Evolutionary conservation across 2,888 invertebrate species (phyloP).

Genomic region (Pyrgus malvae): DNA sequence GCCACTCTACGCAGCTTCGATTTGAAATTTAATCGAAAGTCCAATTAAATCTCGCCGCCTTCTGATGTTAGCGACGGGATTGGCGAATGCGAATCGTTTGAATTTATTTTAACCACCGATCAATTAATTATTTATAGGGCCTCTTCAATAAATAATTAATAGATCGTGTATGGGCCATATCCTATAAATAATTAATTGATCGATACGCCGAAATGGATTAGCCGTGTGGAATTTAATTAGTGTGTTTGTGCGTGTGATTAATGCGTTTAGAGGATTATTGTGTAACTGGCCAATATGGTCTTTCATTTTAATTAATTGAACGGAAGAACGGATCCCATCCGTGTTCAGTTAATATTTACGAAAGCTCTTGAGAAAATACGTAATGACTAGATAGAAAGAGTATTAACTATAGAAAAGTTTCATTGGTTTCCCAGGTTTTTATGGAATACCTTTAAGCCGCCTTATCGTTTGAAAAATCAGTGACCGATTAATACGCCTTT

Average conservation of each 20-base stretch:
- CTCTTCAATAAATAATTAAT: slow-evolving; percentile 15
- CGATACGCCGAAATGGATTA: slow-evolving; percentile 3
- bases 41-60: slow-evolving; percentile 52
- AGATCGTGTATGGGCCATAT: slow-evolving; percentile 13
- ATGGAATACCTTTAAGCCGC: too few species aligned
- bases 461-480: too few species aligned
- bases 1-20: slow-evolving; percentile 29
- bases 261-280: slow-evolving; percentile 4
- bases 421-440: too few species aligned
- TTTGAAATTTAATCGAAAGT: slow-evolving; percentile 57
- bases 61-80: slow-evolving; percentile 40
- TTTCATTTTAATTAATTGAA: neutral
- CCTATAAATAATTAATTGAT: slow-evolving; percentile 25
- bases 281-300: neutral
- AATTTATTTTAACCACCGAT: slow-evolving; percentile 22
- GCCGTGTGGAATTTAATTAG: slow-evolving; percentile 20
- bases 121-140: slow-evolving; percentile 20
- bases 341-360: too few species aligned
- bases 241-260: slow-evolving; percentile 15
- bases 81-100: slow-evolving; percentile 5
- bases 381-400: too few species aligned
- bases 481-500: too few species aligned
- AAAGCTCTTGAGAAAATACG: too few species aligned
- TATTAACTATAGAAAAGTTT: too few species aligned
- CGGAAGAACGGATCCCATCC: neutral